Evolutionary conservation across 2,797 vertebrate genomes (phyloP).

Genomic region (Peromyscus melanophrys): DNA sequence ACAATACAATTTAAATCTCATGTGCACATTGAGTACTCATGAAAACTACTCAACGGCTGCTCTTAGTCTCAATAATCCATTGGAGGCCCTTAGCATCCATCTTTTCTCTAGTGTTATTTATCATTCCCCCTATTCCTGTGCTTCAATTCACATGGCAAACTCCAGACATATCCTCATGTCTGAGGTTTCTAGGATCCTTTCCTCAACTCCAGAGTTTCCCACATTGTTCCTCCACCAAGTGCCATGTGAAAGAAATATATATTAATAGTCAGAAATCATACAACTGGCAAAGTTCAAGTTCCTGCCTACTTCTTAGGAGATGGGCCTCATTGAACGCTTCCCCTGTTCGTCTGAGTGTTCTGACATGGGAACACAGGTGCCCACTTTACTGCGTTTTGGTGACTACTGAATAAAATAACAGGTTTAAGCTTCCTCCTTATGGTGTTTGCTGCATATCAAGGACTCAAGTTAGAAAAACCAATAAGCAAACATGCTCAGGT

Average conservation of each 20-base stretch:
- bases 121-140: background rate
- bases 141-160: background rate
- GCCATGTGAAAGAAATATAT: background rate
- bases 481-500: background rate
- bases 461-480: background rate
- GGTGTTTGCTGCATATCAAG: background rate
- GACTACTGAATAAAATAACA: background rate
- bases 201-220: background rate
- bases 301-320: background rate
- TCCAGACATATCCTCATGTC: background rate
- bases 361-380: background rate
- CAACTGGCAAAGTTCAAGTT: background rate
- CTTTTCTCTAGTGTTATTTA: background rate
- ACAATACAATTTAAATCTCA: background rate
- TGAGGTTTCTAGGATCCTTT: slow-evolving; percentile 7
- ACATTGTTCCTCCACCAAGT: background rate
- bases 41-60: background rate
- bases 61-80: background rate
- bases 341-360: background rate
- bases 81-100: background rate
- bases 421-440: background rate
- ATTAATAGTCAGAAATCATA: background rate
- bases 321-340: background rate
- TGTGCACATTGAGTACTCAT: background rate
- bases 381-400: no score